Evolutionary conservation across 2,888 invertebrate species (phyloP), one percentile per base, ranked within the genome.

Genomic region (Apodemia mormo): DNA sequence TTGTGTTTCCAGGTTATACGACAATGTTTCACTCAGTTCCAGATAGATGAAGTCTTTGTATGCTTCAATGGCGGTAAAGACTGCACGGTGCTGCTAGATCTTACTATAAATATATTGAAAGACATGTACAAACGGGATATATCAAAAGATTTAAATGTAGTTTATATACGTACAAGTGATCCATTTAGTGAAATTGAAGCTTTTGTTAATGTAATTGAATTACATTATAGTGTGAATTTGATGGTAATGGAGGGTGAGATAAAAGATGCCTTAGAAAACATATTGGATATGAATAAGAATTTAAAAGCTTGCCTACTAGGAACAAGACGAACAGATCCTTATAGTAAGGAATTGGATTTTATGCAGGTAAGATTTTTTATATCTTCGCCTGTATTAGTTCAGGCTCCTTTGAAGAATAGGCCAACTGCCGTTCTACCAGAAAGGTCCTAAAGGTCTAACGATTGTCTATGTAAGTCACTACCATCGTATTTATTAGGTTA

Each of bases 51-150:
- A 86, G 92, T 98, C 22, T 98, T 98, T 80, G 84, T 99, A 45
- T 97, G 98, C 40, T 99, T 99, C 88, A 99, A 99, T 85, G 99
- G 99, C 4, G 99, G 99, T 1, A 99, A 99, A 92, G 99, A 99
- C 90, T 99, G 99, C 84, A 99, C 99, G 0, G 98, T 96, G 0
- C 94, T 99, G 14, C 91, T 99, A 74, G 92, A 93, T 74, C 78
- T 93, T 43, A 85, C 87, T 10, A 75, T 90, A 76, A 79, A 87
- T 70, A 73, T 87, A 72, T 71, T 94, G 61, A 78, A 82, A 70
- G 80, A 89, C 8, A 77, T 86, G 58, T 79, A 85, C 72, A 81
- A 83, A 65, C 76, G 79, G 4, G 78, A 91, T 43, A 80, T 89
- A 67, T 84, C 84, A n/a, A 87, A 89, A 77, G 87, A 87, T 73